Percentiles rank a stretch among this genome's conserved stretches.
phyloP scores from a whole-genome alignment of 2,888 invertebrate species.

The Caenorhabditis panamensis region DNA sequence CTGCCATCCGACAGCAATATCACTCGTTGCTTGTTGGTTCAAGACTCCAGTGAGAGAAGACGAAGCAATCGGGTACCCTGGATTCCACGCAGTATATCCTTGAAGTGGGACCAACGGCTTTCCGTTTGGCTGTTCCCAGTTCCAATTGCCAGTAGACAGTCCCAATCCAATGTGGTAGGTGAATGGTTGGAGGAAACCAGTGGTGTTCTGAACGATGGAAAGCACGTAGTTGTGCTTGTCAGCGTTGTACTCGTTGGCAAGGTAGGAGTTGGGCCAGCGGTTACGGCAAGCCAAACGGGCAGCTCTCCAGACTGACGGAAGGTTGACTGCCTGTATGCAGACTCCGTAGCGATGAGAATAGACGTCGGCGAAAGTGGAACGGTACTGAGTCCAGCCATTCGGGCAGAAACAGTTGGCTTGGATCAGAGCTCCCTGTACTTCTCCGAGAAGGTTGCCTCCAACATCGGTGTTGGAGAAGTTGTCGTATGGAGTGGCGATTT shows the following conservation, averaged over 20 bases:
- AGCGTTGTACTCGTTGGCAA: conserved; percentile 44
- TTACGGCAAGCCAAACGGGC: conserved; percentile 51
- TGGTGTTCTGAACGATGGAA: conserved; percentile 17
- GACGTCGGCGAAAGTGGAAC: conserved; percentile 15
- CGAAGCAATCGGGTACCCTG: conserved; percentile 14
- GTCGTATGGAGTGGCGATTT: conserved; percentile 41
- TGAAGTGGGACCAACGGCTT: conserved; percentile 5
- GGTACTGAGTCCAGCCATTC: conserved; percentile 49
- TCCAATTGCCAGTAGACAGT: conserved; percentile 18
- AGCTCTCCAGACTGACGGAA: conserved; percentile 43
- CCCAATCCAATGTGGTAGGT: conserved; percentile 48
- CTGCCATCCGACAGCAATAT: conserved; percentile 41
- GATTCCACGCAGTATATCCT: conserved; percentile 23
- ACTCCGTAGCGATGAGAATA: conserved; percentile 48
- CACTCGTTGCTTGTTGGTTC: conserved; percentile 23
- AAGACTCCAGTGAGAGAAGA: conserved; percentile 14
- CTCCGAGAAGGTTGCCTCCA: conserved; percentile 46
- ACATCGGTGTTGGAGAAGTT: conserved; percentile 44
- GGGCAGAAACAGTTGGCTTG: conserved; percentile 65
- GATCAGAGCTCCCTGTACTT: conserved; percentile 52
- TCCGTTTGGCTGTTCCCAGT: conserved; percentile 41
- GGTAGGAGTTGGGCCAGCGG: conserved; percentile 13
- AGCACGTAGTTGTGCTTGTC: conserved; percentile 43
- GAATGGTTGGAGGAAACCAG: conserved; percentile 29
- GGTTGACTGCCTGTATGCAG: conserved; percentile 27